phyloP scores from a whole-genome alignment of 2,797 vertebrate species.

The Bradypodion pumilum region DNA sequence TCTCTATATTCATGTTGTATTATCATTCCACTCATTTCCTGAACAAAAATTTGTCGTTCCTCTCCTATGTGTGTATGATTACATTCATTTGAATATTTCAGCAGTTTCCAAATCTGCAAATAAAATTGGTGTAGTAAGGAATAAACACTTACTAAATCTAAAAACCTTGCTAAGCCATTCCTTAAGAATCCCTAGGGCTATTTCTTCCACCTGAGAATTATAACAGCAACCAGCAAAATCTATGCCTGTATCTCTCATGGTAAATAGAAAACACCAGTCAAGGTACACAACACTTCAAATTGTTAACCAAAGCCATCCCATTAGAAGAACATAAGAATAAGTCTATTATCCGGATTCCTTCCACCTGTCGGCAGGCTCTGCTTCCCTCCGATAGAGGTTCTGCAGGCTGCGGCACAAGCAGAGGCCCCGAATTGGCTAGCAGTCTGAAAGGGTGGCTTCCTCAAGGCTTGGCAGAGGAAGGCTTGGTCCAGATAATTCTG shows the following conservation, averaged over 20 bases:
- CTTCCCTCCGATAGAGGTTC: too few relatives aligned
- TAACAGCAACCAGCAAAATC: neutral
- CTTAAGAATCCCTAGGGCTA: neutral
- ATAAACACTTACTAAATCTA: too few relatives aligned
- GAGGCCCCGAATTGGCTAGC: too few relatives aligned
- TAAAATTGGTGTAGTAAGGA: too few relatives aligned
- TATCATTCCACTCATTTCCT: neutral
- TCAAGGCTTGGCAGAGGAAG: too few relatives aligned
- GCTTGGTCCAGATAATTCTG: too few relatives aligned
- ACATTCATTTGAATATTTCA: neutral
- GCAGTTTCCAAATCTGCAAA: neutral
- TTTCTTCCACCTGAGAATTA: neutral
- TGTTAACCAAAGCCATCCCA: slow-evolving; percentile 17
- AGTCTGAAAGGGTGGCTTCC: too few relatives aligned
- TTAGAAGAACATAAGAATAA: neutral
- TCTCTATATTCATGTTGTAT: neutral
- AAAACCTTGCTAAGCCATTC: neutral
- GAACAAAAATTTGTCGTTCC: neutral
- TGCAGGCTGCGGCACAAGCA: too few relatives aligned
- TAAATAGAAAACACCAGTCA: neutral
- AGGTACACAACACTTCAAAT: neutral
- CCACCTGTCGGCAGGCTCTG: too few relatives aligned
- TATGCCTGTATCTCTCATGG: neutral
- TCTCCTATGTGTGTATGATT: neutral
- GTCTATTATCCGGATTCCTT: too few relatives aligned